A percentile compares a stretch with the other conserved stretches of the same genome.
These are phyloP conservation scores for Tetragonula carbonaria DNA, from an alignment of 2,888 invertebrate species.

Conservation along the genomic window DNA sequence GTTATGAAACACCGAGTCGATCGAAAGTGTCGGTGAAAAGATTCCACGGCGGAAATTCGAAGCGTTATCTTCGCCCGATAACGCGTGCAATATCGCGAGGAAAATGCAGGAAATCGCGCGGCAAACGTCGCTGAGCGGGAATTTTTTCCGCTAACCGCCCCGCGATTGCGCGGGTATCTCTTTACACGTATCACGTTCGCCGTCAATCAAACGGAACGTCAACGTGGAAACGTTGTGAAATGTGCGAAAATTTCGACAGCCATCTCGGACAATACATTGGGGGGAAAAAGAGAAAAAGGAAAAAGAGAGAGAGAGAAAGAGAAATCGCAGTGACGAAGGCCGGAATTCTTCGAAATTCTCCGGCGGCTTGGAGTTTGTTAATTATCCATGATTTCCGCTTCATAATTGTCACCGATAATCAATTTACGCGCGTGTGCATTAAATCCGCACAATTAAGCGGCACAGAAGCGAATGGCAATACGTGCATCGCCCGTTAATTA, in stretches of 20 bases:
- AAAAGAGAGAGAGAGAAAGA: neutral
- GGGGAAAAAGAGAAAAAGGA: neutral
- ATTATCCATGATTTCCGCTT: neutral
- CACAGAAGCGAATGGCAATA: slow-evolving; percentile 19
- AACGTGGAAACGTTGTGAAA: neutral
- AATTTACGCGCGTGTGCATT: slow-evolving; percentile 20
- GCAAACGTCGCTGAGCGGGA: neutral
- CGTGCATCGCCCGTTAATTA: slow-evolving; percentile 34
- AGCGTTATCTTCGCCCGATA: neutral
- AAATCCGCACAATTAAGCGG: slow-evolving; percentile 35
- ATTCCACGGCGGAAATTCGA: neutral
- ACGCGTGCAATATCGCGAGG: neutral
- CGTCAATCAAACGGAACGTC: neutral
- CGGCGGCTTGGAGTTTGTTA: neutral
- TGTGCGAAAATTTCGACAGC: neutral
- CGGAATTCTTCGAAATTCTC: neutral
- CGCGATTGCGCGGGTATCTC: neutral
- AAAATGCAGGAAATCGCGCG: slow-evolving; percentile 1
- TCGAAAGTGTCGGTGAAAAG: neutral
- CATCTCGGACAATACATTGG: too few relatives aligned
- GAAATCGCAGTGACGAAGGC: neutral
- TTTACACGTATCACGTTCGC: neutral
- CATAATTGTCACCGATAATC: slow-evolving; percentile 15
- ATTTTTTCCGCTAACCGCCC: neutral
- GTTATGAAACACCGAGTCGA: neutral